Percentiles rank a stretch among this genome's conserved stretches.
Evolutionary conservation across 2,888 invertebrate species (phyloP).

Genomic region (Ichneumon xanthorius): DNA sequence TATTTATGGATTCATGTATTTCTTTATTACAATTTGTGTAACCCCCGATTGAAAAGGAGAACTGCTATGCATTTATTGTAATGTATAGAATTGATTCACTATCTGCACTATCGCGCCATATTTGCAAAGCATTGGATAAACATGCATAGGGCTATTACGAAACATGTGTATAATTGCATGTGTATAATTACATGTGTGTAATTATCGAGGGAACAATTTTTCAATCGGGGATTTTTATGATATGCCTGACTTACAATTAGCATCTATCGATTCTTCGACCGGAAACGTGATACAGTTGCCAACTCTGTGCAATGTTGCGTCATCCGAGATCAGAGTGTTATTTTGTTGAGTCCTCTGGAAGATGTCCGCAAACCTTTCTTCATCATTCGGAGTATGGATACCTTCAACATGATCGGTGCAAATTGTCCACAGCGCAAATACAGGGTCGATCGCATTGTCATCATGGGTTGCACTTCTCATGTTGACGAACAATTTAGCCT

Average conservation of each 20-base stretch:
- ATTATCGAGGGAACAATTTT: not conserved
- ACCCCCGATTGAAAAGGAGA: not conserved
- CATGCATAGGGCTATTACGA: not conserved
- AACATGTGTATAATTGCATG: not conserved
- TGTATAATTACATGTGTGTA: no score
- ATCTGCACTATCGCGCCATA: not conserved
- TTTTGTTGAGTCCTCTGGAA: not conserved
- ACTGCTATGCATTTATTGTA: not conserved
- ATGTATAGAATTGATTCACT: no score
- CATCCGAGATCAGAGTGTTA: not conserved
- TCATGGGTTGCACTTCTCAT: not conserved
- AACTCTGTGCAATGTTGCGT: not conserved
- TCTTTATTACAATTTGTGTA: not conserved
- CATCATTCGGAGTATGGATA: not conserved
- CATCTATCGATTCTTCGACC: conserved; percentile 3
- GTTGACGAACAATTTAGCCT: not conserved
- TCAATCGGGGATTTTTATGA: not conserved
- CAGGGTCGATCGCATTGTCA: not conserved
- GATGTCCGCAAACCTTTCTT: conserved; percentile 7
- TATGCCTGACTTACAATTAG: conserved; percentile 9
- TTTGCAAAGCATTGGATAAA: not conserved
- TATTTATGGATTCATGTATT: not conserved
- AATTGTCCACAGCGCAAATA: conserved; percentile 21
- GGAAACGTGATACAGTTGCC: not conserved
- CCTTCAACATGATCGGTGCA: conserved; percentile 18